phyloP scores from a whole-genome alignment of 2,797 vertebrate genomes.

The Syngnathus acus region DNA sequence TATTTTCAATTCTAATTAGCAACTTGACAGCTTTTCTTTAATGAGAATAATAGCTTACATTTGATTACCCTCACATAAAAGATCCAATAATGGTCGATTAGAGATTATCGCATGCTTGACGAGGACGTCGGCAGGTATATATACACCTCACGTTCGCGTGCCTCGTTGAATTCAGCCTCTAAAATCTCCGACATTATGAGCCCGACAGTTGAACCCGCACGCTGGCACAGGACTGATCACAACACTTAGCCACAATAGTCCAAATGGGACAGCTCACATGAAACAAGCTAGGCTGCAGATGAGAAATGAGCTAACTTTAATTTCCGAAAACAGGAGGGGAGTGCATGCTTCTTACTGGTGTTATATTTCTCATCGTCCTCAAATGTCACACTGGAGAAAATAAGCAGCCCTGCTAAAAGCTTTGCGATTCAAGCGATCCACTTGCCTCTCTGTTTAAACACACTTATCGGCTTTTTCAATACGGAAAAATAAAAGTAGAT shows the following conservation, averaged over 20 bases:
- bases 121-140: slow-evolving; percentile 7
- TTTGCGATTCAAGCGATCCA: not conserved
- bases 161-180: slow-evolving; percentile 13
- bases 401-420: not conserved
- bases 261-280: slow-evolving; percentile 5
- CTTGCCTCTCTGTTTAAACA: slow-evolving; percentile 1
- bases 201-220: slow-evolving; percentile 7
- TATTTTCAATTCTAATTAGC: not conserved
- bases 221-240: slow-evolving; percentile 11
- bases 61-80: not conserved
- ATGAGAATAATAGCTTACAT: not conserved
- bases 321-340: not conserved
- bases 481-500: slow-evolving; percentile 6
- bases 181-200: slow-evolving; percentile 1
- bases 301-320: not conserved
- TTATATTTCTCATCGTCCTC: not conserved
- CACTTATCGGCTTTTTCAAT: not conserved
- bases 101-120: not conserved
- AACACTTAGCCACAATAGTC: slow-evolving; percentile 15
- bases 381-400: slow-evolving; percentile 13
- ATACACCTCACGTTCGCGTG: slow-evolving; percentile 8
- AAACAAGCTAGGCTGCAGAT: slow-evolving; percentile 6
- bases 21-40: not conserved
- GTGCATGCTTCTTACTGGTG: not conserved
- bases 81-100: not conserved